A percentile compares a stretch with the other conserved stretches of the same genome.
These are phyloP conservation scores for Galleria mellonella DNA, from an alignment of 1,140 invertebrate genomes.

Conservation along the genomic window DNA sequence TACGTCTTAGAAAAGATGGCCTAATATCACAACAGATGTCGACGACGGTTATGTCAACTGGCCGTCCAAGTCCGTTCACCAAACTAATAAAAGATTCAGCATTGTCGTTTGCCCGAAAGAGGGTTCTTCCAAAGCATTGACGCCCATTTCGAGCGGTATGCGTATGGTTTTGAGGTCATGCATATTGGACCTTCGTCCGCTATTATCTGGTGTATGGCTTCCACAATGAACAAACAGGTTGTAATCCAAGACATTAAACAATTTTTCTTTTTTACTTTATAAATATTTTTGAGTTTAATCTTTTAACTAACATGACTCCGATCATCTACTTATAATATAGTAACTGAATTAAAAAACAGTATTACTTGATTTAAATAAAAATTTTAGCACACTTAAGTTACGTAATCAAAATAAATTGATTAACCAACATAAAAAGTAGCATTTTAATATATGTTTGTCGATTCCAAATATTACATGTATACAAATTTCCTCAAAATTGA, in stretches of 20 bases:
- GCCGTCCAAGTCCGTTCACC: conserved; percentile 48
- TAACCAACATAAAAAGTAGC: too few relatives aligned
- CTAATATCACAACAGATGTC: conserved; percentile 71
- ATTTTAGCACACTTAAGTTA: too few relatives aligned
- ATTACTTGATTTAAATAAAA: too few relatives aligned
- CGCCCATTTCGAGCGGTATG: conserved; percentile 29
- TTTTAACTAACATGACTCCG: too few relatives aligned
- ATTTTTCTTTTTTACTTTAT: too few relatives aligned
- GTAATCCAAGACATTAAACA: conserved; percentile 10
- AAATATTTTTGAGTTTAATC: too few relatives aligned
- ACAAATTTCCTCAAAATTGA: too few relatives aligned
- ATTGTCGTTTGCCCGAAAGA: conserved; percentile 58
- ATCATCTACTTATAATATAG: too few relatives aligned
- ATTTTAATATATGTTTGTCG: too few relatives aligned
- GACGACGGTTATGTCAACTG: conserved; percentile 67
- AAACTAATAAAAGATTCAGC: conserved; percentile 72
- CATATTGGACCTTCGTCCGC: conserved; percentile 24
- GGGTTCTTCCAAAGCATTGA: conserved; percentile 53
- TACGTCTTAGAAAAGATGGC: conserved; percentile 45
- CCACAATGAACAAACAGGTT: conserved; percentile 23
- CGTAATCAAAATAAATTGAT: too few relatives aligned
- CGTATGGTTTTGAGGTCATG: conserved; percentile 37
- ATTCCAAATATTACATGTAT: too few relatives aligned
- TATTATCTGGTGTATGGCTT: conserved; percentile 35
- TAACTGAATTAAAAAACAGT: too few relatives aligned